Evolutionary conservation across 2,888 invertebrate genomes (phyloP).

Genomic region (Agapostemon virescens): DNA sequence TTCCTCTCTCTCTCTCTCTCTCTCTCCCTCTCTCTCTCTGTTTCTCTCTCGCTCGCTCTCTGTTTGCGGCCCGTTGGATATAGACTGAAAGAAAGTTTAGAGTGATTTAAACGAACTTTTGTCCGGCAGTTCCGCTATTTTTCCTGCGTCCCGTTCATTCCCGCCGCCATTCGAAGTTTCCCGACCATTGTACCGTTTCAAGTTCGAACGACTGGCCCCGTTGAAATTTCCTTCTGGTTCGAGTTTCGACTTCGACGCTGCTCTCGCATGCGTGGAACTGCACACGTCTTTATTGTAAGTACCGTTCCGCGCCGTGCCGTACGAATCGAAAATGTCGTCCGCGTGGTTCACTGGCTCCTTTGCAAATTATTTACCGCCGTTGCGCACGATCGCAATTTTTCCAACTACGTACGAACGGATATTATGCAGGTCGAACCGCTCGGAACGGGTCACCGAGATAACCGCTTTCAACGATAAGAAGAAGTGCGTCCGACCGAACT

Average conservation of each 20-base stretch:
- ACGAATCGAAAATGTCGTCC: background rate
- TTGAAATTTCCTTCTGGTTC: background rate
- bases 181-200: background rate
- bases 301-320: background rate
- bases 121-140: constrained; percentile 3
- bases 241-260: background rate
- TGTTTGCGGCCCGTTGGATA: background rate
- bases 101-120: constrained; percentile 18
- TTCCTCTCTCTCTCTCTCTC: background rate
- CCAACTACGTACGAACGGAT: background rate
- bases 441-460: no score
- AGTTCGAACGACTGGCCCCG: background rate
- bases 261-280: background rate
- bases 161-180: constrained; percentile 2
- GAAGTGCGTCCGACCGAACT: no score
- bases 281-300: background rate
- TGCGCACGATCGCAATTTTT: background rate
- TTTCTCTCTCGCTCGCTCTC: background rate
- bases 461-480: no score
- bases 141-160: background rate
- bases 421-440: background rate
- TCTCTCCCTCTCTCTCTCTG: no score
- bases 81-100: constrained; percentile 6
- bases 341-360: constrained; percentile 11
- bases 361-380: constrained; percentile 6